Conservation (phyloP, 2,888 invertebrate species). For the Tetragnatha montana region DNA sequence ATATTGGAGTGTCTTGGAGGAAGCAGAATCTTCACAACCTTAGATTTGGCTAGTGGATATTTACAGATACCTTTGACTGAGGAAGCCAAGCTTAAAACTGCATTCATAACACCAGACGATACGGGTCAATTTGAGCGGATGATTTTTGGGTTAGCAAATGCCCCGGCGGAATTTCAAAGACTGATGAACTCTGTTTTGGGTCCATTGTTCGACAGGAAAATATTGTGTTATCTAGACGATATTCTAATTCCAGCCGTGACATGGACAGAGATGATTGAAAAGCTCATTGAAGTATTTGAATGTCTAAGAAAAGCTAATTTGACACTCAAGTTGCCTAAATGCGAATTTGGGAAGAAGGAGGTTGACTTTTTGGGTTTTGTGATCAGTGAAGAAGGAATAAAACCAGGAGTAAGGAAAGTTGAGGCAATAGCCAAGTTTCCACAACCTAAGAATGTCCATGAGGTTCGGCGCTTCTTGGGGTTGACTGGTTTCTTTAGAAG, state of each 20-base stretch:
- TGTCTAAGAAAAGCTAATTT: not conserved
- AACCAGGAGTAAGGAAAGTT: not conserved
- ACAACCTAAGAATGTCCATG: not conserved
- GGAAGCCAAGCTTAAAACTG: too few relatives aligned
- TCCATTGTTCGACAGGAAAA: conserved; percentile 11
- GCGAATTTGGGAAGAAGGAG: conserved; percentile 11
- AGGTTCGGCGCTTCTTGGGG: not conserved
- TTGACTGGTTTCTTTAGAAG: not conserved
- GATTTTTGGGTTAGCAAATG: conserved; percentile 32
- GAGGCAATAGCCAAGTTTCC: not conserved
- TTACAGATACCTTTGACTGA: too few relatives aligned
- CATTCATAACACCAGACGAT: conserved; percentile 9
- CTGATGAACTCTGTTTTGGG: conserved; percentile 4
- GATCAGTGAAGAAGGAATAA: conserved; percentile 23
- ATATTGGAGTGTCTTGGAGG: too few relatives aligned
- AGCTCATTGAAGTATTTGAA: not conserved
- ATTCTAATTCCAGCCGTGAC: conserved; percentile 14
- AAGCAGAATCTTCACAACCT: too few relatives aligned
- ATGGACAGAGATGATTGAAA: conserved; percentile 17
- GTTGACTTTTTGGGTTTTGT: conserved; percentile 17
- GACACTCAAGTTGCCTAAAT: conserved; percentile 6
- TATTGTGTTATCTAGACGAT: conserved; percentile 17
- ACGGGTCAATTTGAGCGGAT: conserved; percentile 33
- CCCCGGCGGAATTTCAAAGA: conserved; percentile 13
- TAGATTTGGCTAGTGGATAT: too few relatives aligned